These are phyloP conservation scores for Laupala kohalensis DNA, from an alignment of 1,140 invertebrate species.

Conservation along the genomic window DNA sequence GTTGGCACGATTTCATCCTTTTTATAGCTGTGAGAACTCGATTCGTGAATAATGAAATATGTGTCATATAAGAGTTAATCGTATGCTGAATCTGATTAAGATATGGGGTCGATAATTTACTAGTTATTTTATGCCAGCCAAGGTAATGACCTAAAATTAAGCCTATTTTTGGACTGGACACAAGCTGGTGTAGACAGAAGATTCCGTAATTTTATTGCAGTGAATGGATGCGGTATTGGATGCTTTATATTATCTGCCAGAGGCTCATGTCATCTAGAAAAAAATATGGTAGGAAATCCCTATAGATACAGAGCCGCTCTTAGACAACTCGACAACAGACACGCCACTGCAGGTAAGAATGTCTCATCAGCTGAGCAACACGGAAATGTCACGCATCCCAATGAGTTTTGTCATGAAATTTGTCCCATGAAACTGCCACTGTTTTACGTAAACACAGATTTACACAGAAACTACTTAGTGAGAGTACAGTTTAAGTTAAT, in stretches of 20 bases:
- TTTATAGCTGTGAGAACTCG: neutral
- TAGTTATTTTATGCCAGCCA: no score
- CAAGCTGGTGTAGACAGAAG: no score
- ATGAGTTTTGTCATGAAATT: no score
- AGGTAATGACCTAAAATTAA: no score
- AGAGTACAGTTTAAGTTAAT: no score
- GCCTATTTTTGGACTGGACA: no score
- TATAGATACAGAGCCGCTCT: slow-evolving; percentile 18
- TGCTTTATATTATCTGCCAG: neutral
- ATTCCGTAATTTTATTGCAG: no score
- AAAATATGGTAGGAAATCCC: slow-evolving; percentile 20
- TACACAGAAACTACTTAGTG: no score
- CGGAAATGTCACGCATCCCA: no score
- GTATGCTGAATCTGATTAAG: neutral
- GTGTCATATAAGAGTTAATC: neutral
- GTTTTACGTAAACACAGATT: no score
- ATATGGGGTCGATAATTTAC: no score
- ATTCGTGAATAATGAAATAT: neutral
- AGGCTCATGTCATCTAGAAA: neutral
- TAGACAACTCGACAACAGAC: slow-evolving; percentile 18
- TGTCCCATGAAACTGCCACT: no score
- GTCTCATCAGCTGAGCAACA: neutral
- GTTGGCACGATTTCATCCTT: neutral
- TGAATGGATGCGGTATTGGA: neutral
- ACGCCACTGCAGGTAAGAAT: slow-evolving; percentile 19